phyloP scores from a whole-genome alignment of 2,888 invertebrate species.

The Noctua janthe region DNA sequence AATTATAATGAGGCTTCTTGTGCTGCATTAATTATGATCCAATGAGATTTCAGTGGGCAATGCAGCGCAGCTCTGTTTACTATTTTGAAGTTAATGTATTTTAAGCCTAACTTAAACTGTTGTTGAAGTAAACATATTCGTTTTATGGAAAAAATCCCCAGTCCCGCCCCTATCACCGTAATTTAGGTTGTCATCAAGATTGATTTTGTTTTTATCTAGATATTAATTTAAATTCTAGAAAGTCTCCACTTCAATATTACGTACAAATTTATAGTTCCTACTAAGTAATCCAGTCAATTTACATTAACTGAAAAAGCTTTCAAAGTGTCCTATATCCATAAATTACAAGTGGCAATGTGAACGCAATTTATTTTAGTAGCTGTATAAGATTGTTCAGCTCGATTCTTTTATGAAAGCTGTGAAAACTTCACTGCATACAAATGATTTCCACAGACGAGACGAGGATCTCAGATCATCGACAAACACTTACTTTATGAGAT shows the following conservation, averaged over 20 bases:
- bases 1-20: neutral
- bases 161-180: neutral
- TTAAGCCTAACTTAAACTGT: neutral
- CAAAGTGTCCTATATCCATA: conserved; percentile 20
- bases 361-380: neutral
- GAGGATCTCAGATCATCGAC: neutral
- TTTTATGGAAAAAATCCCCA: neutral
- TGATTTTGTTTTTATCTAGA: neutral
- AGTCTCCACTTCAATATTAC: too few species aligned
- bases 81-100: neutral
- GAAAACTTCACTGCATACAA: conserved; percentile 14
- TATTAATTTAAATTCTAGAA: neutral
- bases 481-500: conserved; percentile 15
- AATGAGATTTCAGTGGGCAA: neutral
- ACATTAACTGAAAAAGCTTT: conserved; percentile 7
- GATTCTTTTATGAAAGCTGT: conserved; percentile 18
- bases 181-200: neutral
- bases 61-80: neutral
- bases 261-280: neutral
- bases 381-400: conserved; percentile 9
- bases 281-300: neutral
- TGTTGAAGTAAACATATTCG: neutral
- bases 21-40: neutral
- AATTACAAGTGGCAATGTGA: conserved; percentile 14
- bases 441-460: conserved; percentile 6